These are phyloP conservation scores for Trachops cirrhosus DNA, from an alignment of 2,797 vertebrate species.

Conservation along the genomic window DNA sequence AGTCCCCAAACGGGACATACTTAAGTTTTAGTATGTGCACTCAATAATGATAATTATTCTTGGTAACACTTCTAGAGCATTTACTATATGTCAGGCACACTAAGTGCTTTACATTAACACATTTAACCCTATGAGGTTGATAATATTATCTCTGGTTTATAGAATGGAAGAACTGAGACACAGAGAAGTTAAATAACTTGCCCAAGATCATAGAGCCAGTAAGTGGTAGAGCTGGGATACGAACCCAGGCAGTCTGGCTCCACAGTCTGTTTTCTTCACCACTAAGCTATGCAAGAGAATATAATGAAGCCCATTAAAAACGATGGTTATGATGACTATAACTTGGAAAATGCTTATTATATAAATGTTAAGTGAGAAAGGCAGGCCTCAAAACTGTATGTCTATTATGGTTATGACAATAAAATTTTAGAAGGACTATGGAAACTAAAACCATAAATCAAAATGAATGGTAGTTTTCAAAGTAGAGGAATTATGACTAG, in stretches of 20 bases:
- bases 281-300: slow-evolving; percentile 67
- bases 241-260: slow-evolving; percentile 60
- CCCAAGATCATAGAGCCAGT: slow-evolving; percentile 31
- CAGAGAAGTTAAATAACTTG: slow-evolving; percentile 41
- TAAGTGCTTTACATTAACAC: background rate
- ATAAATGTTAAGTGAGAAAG: slow-evolving; percentile 46
- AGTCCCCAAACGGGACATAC: background rate
- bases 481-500: slow-evolving; percentile 2
- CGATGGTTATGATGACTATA: background rate
- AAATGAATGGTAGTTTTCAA: slow-evolving; percentile 40
- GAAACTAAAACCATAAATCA: slow-evolving; percentile 39
- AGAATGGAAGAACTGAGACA: slow-evolving; percentile 41
- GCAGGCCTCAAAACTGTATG: slow-evolving; percentile 8
- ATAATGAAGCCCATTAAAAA: slow-evolving; percentile 64
- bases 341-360: slow-evolving; percentile 48
- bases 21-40: background rate
- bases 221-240: slow-evolving; percentile 48
- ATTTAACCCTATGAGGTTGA: background rate
- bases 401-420: slow-evolving; percentile 5
- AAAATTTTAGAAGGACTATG: background rate
- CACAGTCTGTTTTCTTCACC: slow-evolving; percentile 63
- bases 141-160: background rate
- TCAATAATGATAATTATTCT: background rate
- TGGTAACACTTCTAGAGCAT: slow-evolving; percentile 11
- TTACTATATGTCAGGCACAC: slow-evolving; percentile 24